Evolutionary conservation across 2,797 vertebrate genomes (phyloP).

Genomic region (Eulemur coronatus): DNA sequence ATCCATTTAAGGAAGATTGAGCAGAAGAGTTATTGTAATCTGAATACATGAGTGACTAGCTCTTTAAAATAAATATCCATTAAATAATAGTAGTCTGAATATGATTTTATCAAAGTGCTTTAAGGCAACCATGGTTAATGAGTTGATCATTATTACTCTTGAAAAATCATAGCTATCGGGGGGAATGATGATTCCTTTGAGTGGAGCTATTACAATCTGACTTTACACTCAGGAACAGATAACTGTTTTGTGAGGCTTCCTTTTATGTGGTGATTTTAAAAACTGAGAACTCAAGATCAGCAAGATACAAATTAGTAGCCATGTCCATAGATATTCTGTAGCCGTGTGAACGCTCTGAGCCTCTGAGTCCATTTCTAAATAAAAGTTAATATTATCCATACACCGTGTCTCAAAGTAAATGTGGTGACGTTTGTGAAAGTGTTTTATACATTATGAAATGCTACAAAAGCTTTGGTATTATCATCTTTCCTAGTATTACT

Average conservation of each 20-base stretch:
- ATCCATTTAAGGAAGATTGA: conserved; percentile 11
- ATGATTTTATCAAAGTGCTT: conserved; percentile 39
- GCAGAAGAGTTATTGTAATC: conserved; percentile 20
- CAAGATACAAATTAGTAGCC: not conserved
- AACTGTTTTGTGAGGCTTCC: not conserved
- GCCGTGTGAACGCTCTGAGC: not conserved
- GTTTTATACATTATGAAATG: not conserved
- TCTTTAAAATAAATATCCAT: conserved; percentile 64
- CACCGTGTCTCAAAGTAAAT: accelerated
- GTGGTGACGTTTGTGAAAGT: not conserved
- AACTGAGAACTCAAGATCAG: not conserved
- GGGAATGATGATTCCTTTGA: not conserved
- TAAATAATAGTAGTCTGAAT: conserved; percentile 49
- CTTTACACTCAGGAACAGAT: not conserved
- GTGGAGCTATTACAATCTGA: not conserved
- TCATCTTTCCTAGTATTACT: no score
- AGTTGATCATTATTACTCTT: conserved; percentile 38
- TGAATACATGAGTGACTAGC: not conserved
- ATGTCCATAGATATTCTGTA: not conserved
- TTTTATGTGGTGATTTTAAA: not conserved
- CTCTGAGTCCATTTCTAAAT: not conserved
- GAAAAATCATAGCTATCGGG: not conserved
- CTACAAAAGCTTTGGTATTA: not conserved
- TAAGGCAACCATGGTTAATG: conserved; percentile 32
- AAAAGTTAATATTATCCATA: not conserved